Evolutionary conservation across 2,888 invertebrate genomes (phyloP).

Genomic region (Polyommatus icarus): DNA sequence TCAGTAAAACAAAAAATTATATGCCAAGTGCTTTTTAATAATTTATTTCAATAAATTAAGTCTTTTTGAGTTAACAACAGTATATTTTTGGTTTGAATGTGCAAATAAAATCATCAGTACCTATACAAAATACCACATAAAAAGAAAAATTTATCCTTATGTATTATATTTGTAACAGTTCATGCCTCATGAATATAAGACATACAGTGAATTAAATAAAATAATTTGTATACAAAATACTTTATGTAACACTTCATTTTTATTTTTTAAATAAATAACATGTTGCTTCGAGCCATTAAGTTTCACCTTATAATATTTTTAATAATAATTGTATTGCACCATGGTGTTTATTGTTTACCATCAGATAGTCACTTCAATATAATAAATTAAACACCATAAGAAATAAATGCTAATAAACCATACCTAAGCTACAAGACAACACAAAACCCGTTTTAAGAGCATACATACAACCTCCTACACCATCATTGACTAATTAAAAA

Average conservation of each 20-base stretch:
- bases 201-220: not conserved
- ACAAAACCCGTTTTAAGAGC: slow-evolving; percentile 33
- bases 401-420: slow-evolving; percentile 23
- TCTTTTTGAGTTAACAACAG: not conserved
- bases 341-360: not conserved
- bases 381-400: not conserved
- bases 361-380: not conserved
- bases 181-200: too few species aligned
- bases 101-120: not conserved
- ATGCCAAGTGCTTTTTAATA: slow-evolving; percentile 7
- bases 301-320: slow-evolving; percentile 4
- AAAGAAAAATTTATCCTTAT: not conserved
- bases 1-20: not conserved
- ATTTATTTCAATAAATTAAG: not conserved
- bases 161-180: not conserved
- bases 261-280: slow-evolving; percentile 30
- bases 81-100: not conserved
- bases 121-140: not conserved
- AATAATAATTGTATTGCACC: slow-evolving; percentile 27
- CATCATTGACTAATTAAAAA: slow-evolving; percentile 37
- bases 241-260: not conserved
- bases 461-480: slow-evolving; percentile 46
- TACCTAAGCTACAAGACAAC: slow-evolving; percentile 30
- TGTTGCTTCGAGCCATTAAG: not conserved
- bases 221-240: not conserved